These are phyloP conservation scores for Circaetus gallicus DNA, from an alignment of 2,113 vertebrate species.

Conservation along the genomic window DNA sequence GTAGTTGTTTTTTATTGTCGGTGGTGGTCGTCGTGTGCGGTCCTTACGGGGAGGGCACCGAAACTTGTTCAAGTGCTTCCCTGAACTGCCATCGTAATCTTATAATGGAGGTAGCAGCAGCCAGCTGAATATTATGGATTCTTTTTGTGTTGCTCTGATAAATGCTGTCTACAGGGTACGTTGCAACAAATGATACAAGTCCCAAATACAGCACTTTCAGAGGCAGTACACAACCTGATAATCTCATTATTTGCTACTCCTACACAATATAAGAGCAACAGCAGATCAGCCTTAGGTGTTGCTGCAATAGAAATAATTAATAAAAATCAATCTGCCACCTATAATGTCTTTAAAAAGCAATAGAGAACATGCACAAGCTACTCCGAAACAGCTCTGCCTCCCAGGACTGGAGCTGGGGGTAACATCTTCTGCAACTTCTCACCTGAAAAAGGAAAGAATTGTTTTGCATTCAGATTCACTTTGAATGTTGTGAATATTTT, in stretches of 20 bases:
- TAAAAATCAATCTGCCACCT: slow-evolving; percentile 53
- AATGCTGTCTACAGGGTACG: slow-evolving; percentile 31
- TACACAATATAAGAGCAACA: slow-evolving; percentile 3
- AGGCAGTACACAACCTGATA: background rate
- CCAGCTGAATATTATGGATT: background rate
- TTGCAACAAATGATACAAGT: slow-evolving; percentile 32
- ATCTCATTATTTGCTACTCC: slow-evolving; percentile 54
- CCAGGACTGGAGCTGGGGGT: background rate
- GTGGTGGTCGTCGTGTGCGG: rapidly evolving
- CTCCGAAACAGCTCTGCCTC: background rate
- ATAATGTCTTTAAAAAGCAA: slow-evolving; percentile 52
- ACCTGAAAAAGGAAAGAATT: background rate
- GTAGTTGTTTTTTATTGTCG: background rate
- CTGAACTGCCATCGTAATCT: background rate
- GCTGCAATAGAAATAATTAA: slow-evolving; percentile 53
- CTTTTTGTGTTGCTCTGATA: slow-evolving; percentile 5
- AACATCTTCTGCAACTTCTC: background rate
- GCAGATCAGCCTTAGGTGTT: slow-evolving; percentile 49
- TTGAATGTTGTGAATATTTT: slow-evolving; percentile 44
- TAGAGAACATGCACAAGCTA: background rate
- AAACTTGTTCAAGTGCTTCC: background rate
- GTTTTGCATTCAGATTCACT: slow-evolving; percentile 3
- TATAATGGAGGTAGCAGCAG: background rate
- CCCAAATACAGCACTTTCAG: slow-evolving; percentile 2
- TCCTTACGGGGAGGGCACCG: background rate